These are phyloP conservation scores for Pollachius pollachius DNA, from an alignment of 2,113 vertebrate species.

Conservation along the genomic window DNA sequence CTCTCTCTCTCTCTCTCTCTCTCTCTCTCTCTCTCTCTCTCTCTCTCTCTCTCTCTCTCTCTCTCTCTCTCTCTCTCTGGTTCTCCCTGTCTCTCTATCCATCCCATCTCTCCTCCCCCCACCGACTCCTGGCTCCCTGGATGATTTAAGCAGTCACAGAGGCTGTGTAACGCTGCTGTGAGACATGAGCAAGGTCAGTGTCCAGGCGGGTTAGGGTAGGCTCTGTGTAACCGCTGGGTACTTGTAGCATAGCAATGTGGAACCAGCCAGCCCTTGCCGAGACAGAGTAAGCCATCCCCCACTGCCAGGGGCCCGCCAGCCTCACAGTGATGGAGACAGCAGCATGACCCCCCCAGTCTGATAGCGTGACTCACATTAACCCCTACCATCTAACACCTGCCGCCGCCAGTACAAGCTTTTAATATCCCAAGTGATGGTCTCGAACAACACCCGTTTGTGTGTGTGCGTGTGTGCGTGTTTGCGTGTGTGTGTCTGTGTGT, in stretches of 20 bases:
- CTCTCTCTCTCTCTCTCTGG: neutral
- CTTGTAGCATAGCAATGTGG: too few species aligned
- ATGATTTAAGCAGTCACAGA: too few species aligned
- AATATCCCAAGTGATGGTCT: neutral
- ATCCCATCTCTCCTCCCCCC: conserved; percentile 11
- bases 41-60: neutral
- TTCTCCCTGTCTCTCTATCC: neutral
- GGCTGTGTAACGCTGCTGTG: too few species aligned
- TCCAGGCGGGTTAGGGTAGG: too few species aligned
- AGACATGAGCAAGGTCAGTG: too few species aligned
- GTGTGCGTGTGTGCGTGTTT: neutral
- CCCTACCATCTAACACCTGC: neutral
- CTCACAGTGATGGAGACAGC: neutral
- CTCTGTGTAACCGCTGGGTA: too few species aligned
- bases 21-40: neutral
- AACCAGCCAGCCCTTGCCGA: too few species aligned
- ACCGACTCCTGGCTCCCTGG: neutral
- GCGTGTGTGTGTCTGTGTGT: neutral
- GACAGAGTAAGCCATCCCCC: neutral
- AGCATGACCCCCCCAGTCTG: conserved; percentile 31
- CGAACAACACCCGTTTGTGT: neutral
- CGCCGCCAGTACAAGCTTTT: conserved; percentile 2
- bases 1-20: conserved; percentile 4
- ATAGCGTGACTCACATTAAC: conserved; percentile 26
- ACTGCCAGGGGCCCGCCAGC: neutral